Evolutionary conservation across 2,797 vertebrate genomes (phyloP), one percentile per base, ranked within the genome.

Genomic region (Myotis daubentonii): DNA sequence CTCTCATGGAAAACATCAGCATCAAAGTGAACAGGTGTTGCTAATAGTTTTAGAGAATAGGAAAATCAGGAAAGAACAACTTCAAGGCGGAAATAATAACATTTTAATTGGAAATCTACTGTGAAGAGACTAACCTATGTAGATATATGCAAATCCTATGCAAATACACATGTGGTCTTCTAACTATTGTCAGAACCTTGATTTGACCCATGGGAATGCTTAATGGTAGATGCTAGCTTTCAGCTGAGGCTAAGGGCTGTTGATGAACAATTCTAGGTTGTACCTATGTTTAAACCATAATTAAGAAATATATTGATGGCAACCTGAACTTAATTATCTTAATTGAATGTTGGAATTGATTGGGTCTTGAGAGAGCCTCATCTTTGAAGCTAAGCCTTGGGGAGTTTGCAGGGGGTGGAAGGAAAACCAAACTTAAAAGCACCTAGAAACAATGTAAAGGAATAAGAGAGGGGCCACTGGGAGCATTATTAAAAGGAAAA

Each of bases 301-400:
- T 97, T 97, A 97, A 97, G 94, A 96, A 97, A 97, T 97, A 94
- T 97, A 97, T 97, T 94, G 97, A 97, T 89, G 88, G 96, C 90
- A 97, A 96, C 93, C 92, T 87, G 89, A 95, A 83, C 88, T 96
- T 97, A 96, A 97, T 97, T 96, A 97, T 96, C 90, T 95, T 97
- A 97, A 97, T 92, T 97, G 97, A 97, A 97, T 97, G 75, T 96
- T 95, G 92, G 95, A 85, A 96, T 97, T 97, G 96, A 96, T 97
- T 96, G 80, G 86, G 90, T 95, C 90, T 97, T 96, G 66, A 92
- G 95, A 96, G 82, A 95, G 62, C 66, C 79, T 20, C 0, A 16
- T 95, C 72, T 97, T 90, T 96, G 96, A 97, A 95, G 92, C 75
- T 89, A 74, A 93, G 57, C 95, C 95, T 91, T 95, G 51, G 92